These are phyloP conservation scores for Blastobasis adustella DNA, from an alignment of 2,888 invertebrate genomes.

Conservation along the genomic window DNA sequence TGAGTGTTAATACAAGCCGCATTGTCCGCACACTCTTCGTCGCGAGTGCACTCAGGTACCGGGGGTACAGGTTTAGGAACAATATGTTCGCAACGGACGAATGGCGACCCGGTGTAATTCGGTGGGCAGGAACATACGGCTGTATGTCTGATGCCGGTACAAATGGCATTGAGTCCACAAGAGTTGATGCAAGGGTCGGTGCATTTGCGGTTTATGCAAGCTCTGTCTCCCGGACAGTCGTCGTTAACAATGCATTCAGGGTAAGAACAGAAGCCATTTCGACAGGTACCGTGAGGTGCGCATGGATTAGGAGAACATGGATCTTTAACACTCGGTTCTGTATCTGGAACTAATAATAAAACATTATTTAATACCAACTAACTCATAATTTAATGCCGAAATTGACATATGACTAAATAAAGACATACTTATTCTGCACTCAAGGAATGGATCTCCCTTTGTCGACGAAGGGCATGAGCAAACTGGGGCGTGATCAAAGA, in stretches of 20 bases:
- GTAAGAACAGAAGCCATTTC: constrained; percentile 79
- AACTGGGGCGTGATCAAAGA: constrained; percentile 75
- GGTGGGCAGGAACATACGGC: constrained; percentile 88
- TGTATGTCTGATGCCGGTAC: constrained; percentile 81
- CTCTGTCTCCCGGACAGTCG: constrained; percentile 87
- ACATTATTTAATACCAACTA: neutral
- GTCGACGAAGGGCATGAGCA: constrained; percentile 84
- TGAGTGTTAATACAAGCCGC: constrained; percentile 86
- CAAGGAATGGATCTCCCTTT: constrained; percentile 88
- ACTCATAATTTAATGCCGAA: neutral
- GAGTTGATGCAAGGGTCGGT: constrained; percentile 87
- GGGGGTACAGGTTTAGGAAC: constrained; percentile 57
- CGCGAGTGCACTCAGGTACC: constrained; percentile 83
- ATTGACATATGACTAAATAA: too few relatives aligned
- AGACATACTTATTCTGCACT: constrained; percentile 66
- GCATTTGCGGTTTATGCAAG: constrained; percentile 89
- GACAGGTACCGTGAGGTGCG: constrained; percentile 80
- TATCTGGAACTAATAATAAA: constrained; percentile 28
- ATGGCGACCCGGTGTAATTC: constrained; percentile 85
- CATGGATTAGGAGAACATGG: constrained; percentile 84
- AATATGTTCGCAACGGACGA: constrained; percentile 79
- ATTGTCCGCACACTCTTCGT: constrained; percentile 87
- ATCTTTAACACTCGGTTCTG: constrained; percentile 54
- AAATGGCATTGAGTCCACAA: constrained; percentile 90
- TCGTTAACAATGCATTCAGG: constrained; percentile 92